Evolutionary conservation across 2,113 vertebrate genomes (phyloP).

Genomic region (Leucopsar rothschildi): DNA sequence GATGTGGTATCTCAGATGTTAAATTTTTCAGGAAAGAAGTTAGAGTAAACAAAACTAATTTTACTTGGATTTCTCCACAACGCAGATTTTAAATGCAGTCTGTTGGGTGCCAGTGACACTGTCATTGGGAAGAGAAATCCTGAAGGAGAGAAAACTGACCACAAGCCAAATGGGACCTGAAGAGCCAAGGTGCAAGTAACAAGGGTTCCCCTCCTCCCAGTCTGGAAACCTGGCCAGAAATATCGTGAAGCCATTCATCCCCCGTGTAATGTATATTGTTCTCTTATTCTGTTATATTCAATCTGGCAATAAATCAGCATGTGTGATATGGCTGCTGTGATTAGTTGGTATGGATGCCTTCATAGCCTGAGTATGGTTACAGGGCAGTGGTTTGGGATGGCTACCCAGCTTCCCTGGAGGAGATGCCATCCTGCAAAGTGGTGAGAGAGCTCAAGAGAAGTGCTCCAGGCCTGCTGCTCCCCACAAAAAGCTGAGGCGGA

Average conservation of each 20-base stretch:
- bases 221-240: background rate
- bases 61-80: background rate
- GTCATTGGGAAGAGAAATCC: background rate
- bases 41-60: background rate
- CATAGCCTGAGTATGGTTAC: background rate
- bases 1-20: background rate
- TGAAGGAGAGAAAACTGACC: background rate
- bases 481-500: background rate
- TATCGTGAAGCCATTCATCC: background rate
- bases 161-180: background rate
- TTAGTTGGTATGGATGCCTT: background rate
- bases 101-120: background rate
- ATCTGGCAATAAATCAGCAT: background rate
- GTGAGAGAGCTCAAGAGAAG: background rate
- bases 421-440: background rate
- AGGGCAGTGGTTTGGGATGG: fast-evolving
- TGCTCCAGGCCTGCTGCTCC: background rate
- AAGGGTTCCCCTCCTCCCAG: background rate
- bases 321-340: fast-evolving
- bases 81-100: background rate
- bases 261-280: fast-evolving
- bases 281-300: background rate
- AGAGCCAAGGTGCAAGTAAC: background rate
- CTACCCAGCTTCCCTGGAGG: background rate
- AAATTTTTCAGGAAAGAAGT: background rate